Evolutionary conservation across 92 coral and sea anemone species (phyloP), one percentile per base, ranked within the genome.

Genomic region (Desmophyllum pertusum): DNA sequence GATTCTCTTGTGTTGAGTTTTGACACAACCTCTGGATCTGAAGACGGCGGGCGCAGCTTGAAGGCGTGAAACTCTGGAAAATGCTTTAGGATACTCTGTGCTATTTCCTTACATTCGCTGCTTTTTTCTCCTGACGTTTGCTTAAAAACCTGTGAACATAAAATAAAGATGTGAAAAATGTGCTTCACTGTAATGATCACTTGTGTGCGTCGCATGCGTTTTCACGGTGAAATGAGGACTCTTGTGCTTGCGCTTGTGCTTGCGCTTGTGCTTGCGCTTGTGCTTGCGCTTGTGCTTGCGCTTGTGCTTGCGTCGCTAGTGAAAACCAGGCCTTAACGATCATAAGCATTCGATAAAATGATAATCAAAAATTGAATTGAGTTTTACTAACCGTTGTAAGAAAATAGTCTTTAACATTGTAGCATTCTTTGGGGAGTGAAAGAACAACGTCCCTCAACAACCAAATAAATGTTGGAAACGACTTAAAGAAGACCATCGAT

Each of bases 391-490:
- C 89, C 80, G 30, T 52, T 9, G 70, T 51, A 4, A 50, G 73
- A 57, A 86, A 80, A 52, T 86, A 86, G 5, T 86, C 89, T 41
- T 69, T 57, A 1, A 86, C 10, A 53, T 69, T 70, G 7, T 42
- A 70, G 75, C 80, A 79, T 23, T 91, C 84, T 10, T 80, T 71
- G 19, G 88, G 85, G 7, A 86, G 65, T 33, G 46, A 53, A 19
- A 87, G 84, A 40, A 81, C 61, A 33, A 88, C 94, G 33, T 91
- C 94, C 51, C 94, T 86, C 31, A 91, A 73, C 19, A 91, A 42
- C 94, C 94, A 91, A 57, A 91, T 68, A 71, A 91, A 91, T 40
- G 59, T 73, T 35, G 94, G 94, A 70, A 91, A 91, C 14, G 78
- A 43, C 61, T 43, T 43, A 23, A 25, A 73, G 78, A 73, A 43